phyloP scores from a whole-genome alignment of 2,888 invertebrate species.

The Nasonia oneida region DNA sequence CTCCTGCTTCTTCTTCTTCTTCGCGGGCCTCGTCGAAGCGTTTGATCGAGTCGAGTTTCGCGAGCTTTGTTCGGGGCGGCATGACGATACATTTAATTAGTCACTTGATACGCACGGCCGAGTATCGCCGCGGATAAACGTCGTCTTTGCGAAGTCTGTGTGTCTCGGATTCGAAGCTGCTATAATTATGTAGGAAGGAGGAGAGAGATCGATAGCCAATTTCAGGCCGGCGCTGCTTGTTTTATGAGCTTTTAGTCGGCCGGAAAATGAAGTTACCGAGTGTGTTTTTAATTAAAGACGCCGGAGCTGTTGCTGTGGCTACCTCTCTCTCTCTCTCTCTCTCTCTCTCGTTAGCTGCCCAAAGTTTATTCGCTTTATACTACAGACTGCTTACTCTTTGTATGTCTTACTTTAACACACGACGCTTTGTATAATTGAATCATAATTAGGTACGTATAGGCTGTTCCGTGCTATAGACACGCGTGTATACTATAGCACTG shows the following conservation, averaged over 20 bases:
- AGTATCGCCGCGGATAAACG: neutral
- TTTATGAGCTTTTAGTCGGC: slow-evolving; percentile 39
- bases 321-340: neutral
- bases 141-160: neutral
- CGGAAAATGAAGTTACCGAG: slow-evolving; percentile 17
- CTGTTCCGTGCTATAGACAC: neutral
- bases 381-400: neutral
- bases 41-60: slow-evolving; percentile 4
- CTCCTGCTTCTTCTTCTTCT: neutral
- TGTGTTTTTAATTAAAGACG: slow-evolving; percentile 29
- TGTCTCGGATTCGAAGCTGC: neutral
- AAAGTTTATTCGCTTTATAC: neutral
- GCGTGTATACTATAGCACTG: neutral
- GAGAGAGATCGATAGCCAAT: slow-evolving; percentile 40
- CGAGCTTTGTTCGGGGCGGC: neutral
- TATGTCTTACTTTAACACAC: neutral
- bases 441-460: neutral
- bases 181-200: neutral
- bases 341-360: neutral
- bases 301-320: neutral
- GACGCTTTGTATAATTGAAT: neutral
- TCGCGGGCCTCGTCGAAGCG: neutral
- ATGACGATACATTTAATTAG: neutral
- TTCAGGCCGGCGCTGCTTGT: slow-evolving; percentile 32
- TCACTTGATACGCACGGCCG: neutral